Base-by-base conservation (phyloP, 2,888 invertebrate genomes). In the Xylota segnis region DNA sequence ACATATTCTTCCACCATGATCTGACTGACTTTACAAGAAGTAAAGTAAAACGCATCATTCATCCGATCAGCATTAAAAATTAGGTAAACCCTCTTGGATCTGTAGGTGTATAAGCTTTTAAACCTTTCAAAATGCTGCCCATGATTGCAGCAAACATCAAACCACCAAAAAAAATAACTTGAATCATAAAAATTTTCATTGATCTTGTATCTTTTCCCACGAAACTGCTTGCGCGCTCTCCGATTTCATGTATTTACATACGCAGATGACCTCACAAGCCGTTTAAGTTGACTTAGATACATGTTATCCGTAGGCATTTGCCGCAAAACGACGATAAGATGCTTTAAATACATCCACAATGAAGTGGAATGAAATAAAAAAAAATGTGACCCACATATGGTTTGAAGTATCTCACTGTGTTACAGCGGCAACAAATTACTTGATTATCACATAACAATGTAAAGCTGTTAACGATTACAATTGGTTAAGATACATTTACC, bases 381-480 rank as follows among this genome's bases (percentile, higher is more conserved):
- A 0, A 18, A 52, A 14, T 52, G 50, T 52, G 52, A 52, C 18
- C 47, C 18, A 47, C 18, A 47, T 18, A 47, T 18, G 10, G 18
- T 6, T 14, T 47, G 6, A 47, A 50, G 18, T 50, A 4, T 23
- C 50, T 12, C 14, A 18, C 1, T 45, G 14, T 32, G 4, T 16
- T 32, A 4, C 37, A 37, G 9, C 9, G 23, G 1, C 23, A 18
- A 18, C 37, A 52, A 27, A 27, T 37, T 34, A 6, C 7, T 4
- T 37, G 14, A 37, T 66, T 52, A 23, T 37, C 47, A 37, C 50
- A 50, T 10, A 5, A 32, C 63, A 63, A 37, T 52, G 32, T 2
- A 50, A 50, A 68, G 34, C 70, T 70, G 10, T 56, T 47, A 58
- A 27, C 58, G 32, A 58, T 45, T 40, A 56, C 68, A 43, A 40